A percentile compares a stretch with the other conserved stretches of the same genome.
phyloP scores from a whole-genome alignment of 2,888 invertebrate genomes.

The Pardosa pseudoannulata region DNA sequence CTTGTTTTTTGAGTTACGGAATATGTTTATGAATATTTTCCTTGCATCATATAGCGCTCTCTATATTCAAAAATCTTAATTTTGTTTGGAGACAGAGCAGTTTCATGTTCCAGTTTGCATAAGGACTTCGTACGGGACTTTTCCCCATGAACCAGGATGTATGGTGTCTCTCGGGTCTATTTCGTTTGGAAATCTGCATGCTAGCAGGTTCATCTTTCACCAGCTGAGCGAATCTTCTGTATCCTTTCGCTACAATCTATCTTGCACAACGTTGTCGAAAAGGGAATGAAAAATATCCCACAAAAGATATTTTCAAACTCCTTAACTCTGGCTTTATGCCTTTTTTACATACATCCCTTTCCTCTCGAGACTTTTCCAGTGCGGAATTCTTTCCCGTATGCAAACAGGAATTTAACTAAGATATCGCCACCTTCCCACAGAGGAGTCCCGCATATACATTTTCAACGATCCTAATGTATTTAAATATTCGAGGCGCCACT shows the following conservation, averaged over 20 bases:
- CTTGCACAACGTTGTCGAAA: constrained; percentile 12
- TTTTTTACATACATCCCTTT: constrained; percentile 17
- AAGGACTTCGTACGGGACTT: neutral
- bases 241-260: constrained; percentile 3
- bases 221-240: neutral
- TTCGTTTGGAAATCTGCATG: neutral
- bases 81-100: neutral
- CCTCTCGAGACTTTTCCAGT: neutral
- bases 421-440: neutral
- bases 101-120: neutral
- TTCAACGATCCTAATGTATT: constrained; percentile 69
- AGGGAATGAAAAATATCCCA: constrained; percentile 19
- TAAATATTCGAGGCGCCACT: constrained; percentile 50
- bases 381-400: constrained; percentile 35
- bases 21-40: too few species aligned
- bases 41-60: too few species aligned
- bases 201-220: neutral
- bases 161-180: neutral
- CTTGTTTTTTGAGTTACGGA: too few species aligned
- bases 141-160: neutral
- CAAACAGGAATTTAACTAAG: constrained; percentile 69
- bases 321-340: constrained; percentile 13
- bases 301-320: constrained; percentile 2
- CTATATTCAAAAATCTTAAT: neutral
- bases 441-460: constrained; percentile 29